A percentile compares a stretch with the other conserved stretches of the same genome.
Conservation (phyloP, 2,113 vertebrate genomes). For the Trematocara unimaculatum region DNA sequence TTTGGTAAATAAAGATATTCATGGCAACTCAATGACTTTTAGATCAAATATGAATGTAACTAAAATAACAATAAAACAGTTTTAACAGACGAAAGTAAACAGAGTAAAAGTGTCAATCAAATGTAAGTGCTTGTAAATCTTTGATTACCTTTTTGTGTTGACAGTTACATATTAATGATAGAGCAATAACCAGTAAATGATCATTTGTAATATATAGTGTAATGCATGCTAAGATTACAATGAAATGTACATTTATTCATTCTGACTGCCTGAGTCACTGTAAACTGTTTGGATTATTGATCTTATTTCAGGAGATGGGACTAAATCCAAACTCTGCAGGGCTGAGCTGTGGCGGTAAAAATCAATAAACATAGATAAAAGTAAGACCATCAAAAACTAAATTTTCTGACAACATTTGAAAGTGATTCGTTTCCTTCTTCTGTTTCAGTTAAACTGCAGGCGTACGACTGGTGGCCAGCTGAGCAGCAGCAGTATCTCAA, state of each 20-base stretch:
- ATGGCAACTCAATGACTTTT: accelerated
- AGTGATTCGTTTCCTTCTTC: neutral
- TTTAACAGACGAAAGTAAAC: neutral
- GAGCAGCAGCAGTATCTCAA: neutral
- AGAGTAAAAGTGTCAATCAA: neutral
- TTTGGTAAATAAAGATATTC: neutral
- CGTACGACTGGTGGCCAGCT: neutral
- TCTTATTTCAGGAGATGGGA: neutral
- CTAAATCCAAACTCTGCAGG: neutral
- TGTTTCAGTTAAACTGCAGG: neutral
- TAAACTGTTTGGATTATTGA: neutral
- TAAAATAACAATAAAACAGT: neutral
- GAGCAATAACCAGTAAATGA: neutral
- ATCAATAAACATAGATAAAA: neutral
- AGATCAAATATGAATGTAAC: neutral
- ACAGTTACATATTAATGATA: neutral
- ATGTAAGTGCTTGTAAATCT: neutral
- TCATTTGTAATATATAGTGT: neutral
- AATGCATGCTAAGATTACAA: neutral
- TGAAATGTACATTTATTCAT: neutral
- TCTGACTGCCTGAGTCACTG: neutral
- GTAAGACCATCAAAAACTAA: neutral
- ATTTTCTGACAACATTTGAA: neutral
- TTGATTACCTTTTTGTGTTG: neutral
- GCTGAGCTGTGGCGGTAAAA: neutral